Conservation (phyloP, 2,113 vertebrate genomes). For the Hyperoodon ampullatus region DNA sequence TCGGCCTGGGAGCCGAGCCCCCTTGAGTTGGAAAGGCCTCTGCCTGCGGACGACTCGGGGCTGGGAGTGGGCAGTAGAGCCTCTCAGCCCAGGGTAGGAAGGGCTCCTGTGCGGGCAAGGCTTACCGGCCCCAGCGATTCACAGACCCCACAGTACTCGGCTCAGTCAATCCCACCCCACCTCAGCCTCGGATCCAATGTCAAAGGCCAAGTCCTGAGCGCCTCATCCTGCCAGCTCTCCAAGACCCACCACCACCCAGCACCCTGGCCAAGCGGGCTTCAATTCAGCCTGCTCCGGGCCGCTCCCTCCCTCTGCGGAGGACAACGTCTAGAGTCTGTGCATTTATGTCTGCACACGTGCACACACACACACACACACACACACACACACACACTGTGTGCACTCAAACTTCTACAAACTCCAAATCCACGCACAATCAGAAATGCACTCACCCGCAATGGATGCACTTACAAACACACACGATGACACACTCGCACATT, state of each 20-base stretch:
- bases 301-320: conserved; percentile 62
- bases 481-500: no score
- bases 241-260: conserved; percentile 26
- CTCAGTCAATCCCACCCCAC: conserved; percentile 47
- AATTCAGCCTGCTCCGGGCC: conserved; percentile 70
- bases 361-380: no score
- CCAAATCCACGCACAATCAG: background rate
- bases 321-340: no score
- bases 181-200: conserved; percentile 72
- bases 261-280: background rate
- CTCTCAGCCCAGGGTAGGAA: background rate
- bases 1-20: background rate
- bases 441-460: background rate
- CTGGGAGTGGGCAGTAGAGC: background rate
- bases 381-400: background rate
- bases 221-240: conserved; percentile 66
- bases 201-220: conserved; percentile 71
- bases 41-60: background rate
- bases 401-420: background rate
- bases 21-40: background rate
- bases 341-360: accelerated
- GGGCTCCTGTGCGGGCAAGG: background rate
- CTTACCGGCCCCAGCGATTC: background rate
- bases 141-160: background rate
- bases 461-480: background rate